A percentile compares a stretch with the other conserved stretches of the same genome.
These are phyloP conservation scores for Podarcis muralis DNA, from an alignment of 2,113 vertebrate species.

Conservation along the genomic window DNA sequence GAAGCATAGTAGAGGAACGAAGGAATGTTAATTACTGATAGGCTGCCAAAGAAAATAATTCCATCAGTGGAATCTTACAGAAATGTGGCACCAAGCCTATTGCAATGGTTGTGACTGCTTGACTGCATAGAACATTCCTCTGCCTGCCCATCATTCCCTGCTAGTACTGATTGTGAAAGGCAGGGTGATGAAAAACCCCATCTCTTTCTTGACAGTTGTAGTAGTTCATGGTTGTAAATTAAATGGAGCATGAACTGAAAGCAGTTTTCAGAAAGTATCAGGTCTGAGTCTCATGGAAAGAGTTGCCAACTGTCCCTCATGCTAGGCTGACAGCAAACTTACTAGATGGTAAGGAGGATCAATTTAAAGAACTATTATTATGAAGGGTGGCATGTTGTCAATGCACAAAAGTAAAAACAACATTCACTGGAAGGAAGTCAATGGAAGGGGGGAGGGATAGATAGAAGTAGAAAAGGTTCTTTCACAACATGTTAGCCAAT, in stretches of 20 bases:
- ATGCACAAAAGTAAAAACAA: background rate
- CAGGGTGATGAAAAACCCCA: background rate
- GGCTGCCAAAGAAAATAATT: background rate
- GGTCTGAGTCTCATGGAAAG: background rate
- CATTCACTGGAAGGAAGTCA: slow-evolving; percentile 27
- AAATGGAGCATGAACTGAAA: background rate
- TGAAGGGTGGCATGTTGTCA: background rate
- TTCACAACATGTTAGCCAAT: slow-evolving; percentile 2
- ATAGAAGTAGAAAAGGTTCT: background rate
- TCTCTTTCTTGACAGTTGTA: background rate
- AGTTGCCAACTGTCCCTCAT: background rate
- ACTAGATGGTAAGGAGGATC: background rate
- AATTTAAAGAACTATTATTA: background rate
- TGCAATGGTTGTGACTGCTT: background rate
- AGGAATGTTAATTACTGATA: background rate
- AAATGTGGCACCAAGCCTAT: background rate
- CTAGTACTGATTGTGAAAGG: background rate
- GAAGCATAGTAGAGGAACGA: background rate
- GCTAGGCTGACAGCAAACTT: background rate
- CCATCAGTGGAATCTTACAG: background rate
- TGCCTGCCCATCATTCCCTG: background rate
- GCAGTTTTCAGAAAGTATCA: background rate
- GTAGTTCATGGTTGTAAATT: background rate
- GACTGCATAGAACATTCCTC: background rate
- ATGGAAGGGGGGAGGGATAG: slow-evolving; percentile 1